Evolutionary conservation across 2,888 invertebrate species (phyloP).

Genomic region (Lithosia quadra): DNA sequence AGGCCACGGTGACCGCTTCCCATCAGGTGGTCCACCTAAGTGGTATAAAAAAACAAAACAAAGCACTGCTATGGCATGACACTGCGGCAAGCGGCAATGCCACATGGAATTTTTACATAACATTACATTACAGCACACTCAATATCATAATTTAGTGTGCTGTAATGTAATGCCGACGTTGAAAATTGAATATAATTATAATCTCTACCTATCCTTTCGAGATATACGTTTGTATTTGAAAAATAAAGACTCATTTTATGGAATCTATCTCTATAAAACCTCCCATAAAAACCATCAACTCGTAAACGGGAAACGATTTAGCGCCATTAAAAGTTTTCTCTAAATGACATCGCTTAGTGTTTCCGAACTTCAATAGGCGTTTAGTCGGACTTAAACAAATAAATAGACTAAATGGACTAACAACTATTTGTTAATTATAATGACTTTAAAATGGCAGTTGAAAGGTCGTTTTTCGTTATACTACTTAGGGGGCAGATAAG

Average conservation of each 20-base stretch:
- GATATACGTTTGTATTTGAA: neutral
- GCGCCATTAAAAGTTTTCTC: slow-evolving; percentile 8
- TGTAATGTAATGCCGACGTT: too few species aligned
- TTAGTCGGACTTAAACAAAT: neutral
- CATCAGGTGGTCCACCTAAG: too few species aligned
- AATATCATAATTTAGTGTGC: too few species aligned
- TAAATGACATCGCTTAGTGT: slow-evolving; percentile 11
- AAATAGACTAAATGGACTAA: neutral
- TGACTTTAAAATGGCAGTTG: too few species aligned
- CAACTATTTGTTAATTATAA: neutral
- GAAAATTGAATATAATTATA: neutral
- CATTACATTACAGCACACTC: too few species aligned
- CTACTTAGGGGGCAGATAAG: too few species aligned
- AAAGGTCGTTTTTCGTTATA: too few species aligned
- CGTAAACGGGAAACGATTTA: slow-evolving; percentile 8
- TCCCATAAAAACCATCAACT: neutral
- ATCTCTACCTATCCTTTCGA: neutral
- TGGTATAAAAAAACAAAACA: too few species aligned
- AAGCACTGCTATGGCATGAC: too few species aligned
- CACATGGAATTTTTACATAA: too few species aligned
- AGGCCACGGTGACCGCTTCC: too few species aligned
- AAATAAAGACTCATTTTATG: slow-evolving; percentile 6
- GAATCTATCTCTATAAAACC: slow-evolving; percentile 4
- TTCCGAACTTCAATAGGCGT: slow-evolving; percentile 6
- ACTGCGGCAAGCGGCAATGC: too few species aligned